These are phyloP conservation scores for Lathamus discolor DNA, from an alignment of 2,113 vertebrate genomes.

Conservation along the genomic window DNA sequence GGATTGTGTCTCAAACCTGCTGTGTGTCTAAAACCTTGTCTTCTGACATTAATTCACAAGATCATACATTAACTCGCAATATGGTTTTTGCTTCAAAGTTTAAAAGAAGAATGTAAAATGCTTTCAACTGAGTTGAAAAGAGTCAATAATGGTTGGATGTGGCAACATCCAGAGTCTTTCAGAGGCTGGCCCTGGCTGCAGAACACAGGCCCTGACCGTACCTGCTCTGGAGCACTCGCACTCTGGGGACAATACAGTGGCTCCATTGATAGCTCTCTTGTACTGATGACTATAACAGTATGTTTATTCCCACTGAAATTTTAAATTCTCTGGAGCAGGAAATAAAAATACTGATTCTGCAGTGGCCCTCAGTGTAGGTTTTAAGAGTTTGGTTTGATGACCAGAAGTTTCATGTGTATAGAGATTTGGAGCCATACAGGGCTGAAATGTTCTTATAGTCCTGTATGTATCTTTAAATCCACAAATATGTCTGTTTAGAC, in stretches of 20 bases:
- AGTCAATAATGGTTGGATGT: neutral
- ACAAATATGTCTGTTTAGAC: neutral
- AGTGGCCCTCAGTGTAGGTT: neutral
- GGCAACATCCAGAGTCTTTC: neutral
- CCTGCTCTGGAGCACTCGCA: neutral
- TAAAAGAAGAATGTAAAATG: neutral
- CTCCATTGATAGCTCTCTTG: neutral
- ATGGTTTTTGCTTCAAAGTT: neutral
- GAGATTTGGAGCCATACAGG: neutral
- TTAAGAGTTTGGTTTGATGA: neutral
- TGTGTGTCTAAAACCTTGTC: neutral
- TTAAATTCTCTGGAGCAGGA: neutral
- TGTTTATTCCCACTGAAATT: neutral
- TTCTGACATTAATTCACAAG: neutral
- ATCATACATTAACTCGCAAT: neutral
- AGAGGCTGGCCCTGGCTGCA: neutral
- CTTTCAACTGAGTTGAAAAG: neutral
- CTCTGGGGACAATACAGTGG: neutral
- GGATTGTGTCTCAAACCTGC: neutral
- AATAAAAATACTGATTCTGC: neutral
- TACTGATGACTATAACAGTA: neutral
- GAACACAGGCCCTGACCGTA: rapidly evolving
- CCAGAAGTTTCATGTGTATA: neutral
- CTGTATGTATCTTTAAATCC: neutral
- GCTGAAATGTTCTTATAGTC: neutral